Evolutionary conservation across 1,140 invertebrate species (phyloP), one percentile per base, ranked within the genome.

Genomic region (Matsumurasca onukii): DNA sequence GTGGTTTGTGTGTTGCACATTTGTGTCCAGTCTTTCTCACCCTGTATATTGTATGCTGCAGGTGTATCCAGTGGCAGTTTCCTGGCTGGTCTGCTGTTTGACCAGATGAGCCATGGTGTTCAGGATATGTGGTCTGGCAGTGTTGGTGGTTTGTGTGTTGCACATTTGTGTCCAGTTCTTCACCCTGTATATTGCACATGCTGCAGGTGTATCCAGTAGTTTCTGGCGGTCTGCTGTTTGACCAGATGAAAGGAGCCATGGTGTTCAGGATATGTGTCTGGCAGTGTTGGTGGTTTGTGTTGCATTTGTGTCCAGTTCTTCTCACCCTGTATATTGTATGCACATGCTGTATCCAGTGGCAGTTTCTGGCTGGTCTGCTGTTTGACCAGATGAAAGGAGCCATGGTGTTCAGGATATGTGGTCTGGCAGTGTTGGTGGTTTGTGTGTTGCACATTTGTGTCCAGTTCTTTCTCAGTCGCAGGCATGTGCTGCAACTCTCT

Each of bases 21-120:
- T 66, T 71, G 83, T 12, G 71, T 85, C 31, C 87, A 89, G 75
- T 78, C 81, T 34, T 74, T 83, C 31, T n/a, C n/a, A n/a, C n/a
- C n/a, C n/a, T n/a, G n/a, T n/a, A n/a, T n/a, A n/a, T n/a, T n/a
- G n/a, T n/a, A n/a, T n/a, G n/a, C n/a, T 55, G 34, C 71, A 85
- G 85, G 92, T 29, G 89, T 91, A 0, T 89, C 91, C 0, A 76
- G 86, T 1, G 91, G 92, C 9, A 92, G 89, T 78, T 84, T 91
- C 17, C 79, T 92, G 51, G 91, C 86, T 55, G 92, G 92, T 15
- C 75, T 83, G 24, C 83, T 92, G 2, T 87, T 89, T 70, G 78
- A 84, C 1, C 73, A 76, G 0, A 85, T 86, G 89, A 15, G 80
- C 84, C 34, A 76, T 80, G n/a, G 87, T 87, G 0, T 92, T 92